A percentile compares a stretch with the other conserved stretches of the same genome.
These are phyloP conservation scores for Margaritifera margaritifera DNA, from an alignment of 2,888 invertebrate genomes.

Conservation along the genomic window DNA sequence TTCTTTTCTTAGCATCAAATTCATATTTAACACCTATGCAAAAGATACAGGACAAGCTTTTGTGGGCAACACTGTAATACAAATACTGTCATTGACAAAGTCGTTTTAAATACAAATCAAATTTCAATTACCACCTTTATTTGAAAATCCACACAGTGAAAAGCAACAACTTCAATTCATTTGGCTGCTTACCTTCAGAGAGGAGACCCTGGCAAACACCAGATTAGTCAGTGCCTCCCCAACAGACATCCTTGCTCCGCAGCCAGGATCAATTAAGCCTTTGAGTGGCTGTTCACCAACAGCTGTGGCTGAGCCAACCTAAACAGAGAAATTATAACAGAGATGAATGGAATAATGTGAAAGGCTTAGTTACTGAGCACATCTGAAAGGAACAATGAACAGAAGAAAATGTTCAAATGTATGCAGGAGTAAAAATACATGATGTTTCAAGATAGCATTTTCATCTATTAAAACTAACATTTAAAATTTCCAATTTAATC, in stretches of 20 bases:
- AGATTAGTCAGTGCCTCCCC: constrained; percentile 95
- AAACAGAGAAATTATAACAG: constrained; percentile 6
- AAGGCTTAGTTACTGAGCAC: too few species aligned
- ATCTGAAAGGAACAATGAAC: not conserved
- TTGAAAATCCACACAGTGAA: not conserved
- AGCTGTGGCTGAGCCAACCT: constrained; percentile 91
- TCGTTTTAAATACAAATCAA: not conserved
- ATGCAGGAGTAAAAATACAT: too few species aligned
- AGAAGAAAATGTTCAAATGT: constrained; percentile 1
- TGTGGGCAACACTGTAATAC: too few species aligned
- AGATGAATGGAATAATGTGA: not conserved
- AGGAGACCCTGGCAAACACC: constrained; percentile 80
- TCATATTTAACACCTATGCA: too few species aligned
- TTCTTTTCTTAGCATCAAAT: too few species aligned
- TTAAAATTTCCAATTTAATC: too few species aligned
- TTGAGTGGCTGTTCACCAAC: constrained; percentile 98
- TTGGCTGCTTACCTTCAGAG: constrained; percentile 73
- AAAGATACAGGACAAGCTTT: too few species aligned
- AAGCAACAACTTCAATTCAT: not conserved
- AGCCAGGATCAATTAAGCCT: constrained; percentile 86
- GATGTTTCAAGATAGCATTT: too few species aligned
- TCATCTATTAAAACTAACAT: too few species aligned
- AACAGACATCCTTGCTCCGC: constrained; percentile 94
- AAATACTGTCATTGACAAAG: not conserved
- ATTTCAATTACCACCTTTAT: not conserved